A percentile compares a stretch with the other conserved stretches of the same genome.
phyloP scores from a whole-genome alignment of 2,888 invertebrate species.

The Bhutanitis thaidina region DNA sequence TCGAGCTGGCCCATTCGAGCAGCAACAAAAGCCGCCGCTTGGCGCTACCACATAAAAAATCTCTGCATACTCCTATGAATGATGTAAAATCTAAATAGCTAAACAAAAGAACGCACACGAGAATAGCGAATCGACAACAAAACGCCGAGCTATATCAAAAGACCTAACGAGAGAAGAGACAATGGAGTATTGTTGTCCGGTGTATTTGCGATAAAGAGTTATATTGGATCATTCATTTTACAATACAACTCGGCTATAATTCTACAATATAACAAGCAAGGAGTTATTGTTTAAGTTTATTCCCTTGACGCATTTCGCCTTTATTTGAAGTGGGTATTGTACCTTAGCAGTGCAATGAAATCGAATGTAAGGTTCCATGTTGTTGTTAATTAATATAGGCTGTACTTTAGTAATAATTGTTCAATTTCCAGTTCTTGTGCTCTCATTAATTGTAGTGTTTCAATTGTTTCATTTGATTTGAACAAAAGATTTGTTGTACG shows the following conservation, averaged over 20 bases:
- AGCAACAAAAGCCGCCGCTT: too few relatives aligned
- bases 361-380: neutral
- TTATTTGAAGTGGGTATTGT: constrained; percentile 1
- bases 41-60: too few relatives aligned
- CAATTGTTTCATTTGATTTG: too few relatives aligned
- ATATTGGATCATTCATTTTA: constrained; percentile 36
- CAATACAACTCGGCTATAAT: constrained; percentile 16
- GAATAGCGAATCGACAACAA: constrained; percentile 3
- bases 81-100: too few relatives aligned
- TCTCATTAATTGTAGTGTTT: too few relatives aligned
- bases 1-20: too few relatives aligned
- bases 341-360: neutral
- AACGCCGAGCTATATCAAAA: constrained; percentile 27
- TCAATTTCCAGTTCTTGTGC: too few relatives aligned
- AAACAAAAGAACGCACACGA: constrained; percentile 3
- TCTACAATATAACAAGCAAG: constrained; percentile 7
- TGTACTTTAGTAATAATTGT: too few relatives aligned
- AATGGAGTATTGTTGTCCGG: constrained; percentile 36
- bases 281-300: constrained; percentile 8
- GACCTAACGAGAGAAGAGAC: constrained; percentile 31
- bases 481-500: too few relatives aligned
- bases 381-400: neutral
- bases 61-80: too few relatives aligned
- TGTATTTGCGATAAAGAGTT: constrained; percentile 33
- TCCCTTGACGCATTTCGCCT: constrained; percentile 11